Evolutionary conservation across 2,113 vertebrate genomes (phyloP).

Genomic region (Brachirus orientalis): DNA sequence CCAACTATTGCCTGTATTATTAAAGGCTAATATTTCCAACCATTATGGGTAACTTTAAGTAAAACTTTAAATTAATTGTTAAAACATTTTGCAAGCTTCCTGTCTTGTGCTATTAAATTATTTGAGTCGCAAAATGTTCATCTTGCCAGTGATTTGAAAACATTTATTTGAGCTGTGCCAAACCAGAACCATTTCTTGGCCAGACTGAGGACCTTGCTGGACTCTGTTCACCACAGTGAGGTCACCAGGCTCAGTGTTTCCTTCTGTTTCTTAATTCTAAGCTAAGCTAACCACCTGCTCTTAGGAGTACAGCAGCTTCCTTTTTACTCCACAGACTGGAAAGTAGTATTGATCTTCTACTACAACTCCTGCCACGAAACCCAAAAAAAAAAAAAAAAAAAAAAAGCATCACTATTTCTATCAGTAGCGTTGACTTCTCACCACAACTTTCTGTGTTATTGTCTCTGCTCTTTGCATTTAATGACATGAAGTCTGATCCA

Average conservation of each 20-base stretch:
- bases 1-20: no score
- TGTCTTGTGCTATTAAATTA: neutral
- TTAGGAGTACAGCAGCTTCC: no score
- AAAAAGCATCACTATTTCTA: neutral
- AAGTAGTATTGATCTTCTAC: neutral
- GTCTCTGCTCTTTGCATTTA: conserved; percentile 3
- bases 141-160: neutral
- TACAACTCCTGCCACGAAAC: no score
- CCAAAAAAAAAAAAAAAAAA: no score
- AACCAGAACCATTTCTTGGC: neutral
- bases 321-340: no score
- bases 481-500: neutral
- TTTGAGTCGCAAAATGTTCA: neutral
- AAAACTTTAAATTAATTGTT: neutral
- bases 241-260: neutral
- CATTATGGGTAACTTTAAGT: no score
- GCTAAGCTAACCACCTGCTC: neutral
- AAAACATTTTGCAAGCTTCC: neutral
- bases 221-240: neutral
- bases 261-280: neutral
- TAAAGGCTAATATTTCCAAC: no score
- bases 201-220: neutral
- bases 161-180: neutral
- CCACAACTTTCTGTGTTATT: neutral
- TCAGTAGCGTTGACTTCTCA: neutral